Evolutionary conservation across 1,140 invertebrate genomes (phyloP), one percentile per base, ranked within the genome.

Genomic region (Drosophila sp.): DNA sequence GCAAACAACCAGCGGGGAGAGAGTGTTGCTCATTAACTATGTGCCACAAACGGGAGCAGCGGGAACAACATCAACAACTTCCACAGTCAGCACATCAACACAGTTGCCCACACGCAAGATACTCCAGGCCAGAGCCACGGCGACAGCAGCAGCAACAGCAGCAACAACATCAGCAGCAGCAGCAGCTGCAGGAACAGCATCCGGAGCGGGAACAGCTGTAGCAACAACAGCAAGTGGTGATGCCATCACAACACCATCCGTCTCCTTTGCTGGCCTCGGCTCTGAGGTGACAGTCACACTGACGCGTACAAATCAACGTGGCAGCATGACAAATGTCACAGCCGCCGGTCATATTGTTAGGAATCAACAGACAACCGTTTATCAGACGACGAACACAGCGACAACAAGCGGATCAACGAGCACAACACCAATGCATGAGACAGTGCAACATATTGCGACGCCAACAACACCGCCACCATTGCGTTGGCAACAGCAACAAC

Each of bases 271-370:
- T 65, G 90, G 90, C 34, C 76, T 91, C 14, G 90, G 90, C 70
- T 91, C 90, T 78, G 90, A 91, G 76, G 90, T 91, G 72, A 91
- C 90, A 6, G 90, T 91, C 34, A 91, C 90, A 3, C 8, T 91
- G 64, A 91, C 90, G 62, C 90, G 90, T 43, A 90, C 77, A 51
- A 89, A 80, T 72, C 82, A 89, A 58, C 74, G 86, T 27, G 79
- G 73, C 58, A 89, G 80, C 14, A 70, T 83, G 11, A 83, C 69
- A 16, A 89, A 61, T 66, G 83, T 89, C 57, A 82, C 83, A 38
- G 70, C 89, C 89, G 86, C 90, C 69, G 90, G 82, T 91, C 90
- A 91, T 91, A 91, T 91, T 91, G 90, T 91, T 76, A 75, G 90
- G 57, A 90, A 91, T 67, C 78, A 87, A 62, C 73, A 63, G 59